Percentiles rank a stretch among this genome's conserved stretches.
Evolutionary conservation across 2,797 vertebrate genomes (phyloP).

Genomic region (Acropternis orthonyx): DNA sequence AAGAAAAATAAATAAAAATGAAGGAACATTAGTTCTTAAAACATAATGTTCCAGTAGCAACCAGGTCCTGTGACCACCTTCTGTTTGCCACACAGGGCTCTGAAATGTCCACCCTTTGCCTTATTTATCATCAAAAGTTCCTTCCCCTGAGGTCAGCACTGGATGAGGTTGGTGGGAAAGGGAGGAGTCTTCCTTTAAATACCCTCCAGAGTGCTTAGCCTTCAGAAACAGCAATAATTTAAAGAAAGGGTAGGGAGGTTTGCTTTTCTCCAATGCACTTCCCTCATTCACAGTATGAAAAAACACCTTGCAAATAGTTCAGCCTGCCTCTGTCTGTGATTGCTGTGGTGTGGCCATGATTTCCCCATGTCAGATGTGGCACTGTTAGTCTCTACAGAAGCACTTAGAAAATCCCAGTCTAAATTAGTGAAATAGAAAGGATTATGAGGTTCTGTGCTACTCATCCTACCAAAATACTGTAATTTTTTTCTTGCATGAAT

Average conservation of each 20-base stretch:
- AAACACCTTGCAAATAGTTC: background rate
- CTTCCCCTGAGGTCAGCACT: background rate
- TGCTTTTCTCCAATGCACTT: background rate
- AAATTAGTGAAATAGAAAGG: background rate
- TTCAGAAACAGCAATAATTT: background rate
- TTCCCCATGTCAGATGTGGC: background rate
- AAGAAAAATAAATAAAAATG: background rate
- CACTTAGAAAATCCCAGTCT: background rate
- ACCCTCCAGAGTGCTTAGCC: background rate
- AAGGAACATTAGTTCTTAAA: background rate
- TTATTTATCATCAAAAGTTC: background rate
- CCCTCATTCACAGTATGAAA: background rate
- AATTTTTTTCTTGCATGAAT: background rate
- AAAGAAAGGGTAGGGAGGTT: background rate
- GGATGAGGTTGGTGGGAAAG: background rate
- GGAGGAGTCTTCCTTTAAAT: background rate
- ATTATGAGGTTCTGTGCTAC: background rate
- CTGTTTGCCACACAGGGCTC: background rate
- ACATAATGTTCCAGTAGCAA: background rate
- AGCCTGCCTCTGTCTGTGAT: background rate
- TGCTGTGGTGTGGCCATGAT: background rate
- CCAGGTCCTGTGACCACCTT: background rate
- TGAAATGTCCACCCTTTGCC: background rate
- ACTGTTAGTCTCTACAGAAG: background rate
- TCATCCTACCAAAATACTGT: background rate